A percentile compares a stretch with the other conserved stretches of the same genome.
Evolutionary conservation across 2,888 invertebrate species (phyloP).

Genomic region (Hemithea aestivaria): DNA sequence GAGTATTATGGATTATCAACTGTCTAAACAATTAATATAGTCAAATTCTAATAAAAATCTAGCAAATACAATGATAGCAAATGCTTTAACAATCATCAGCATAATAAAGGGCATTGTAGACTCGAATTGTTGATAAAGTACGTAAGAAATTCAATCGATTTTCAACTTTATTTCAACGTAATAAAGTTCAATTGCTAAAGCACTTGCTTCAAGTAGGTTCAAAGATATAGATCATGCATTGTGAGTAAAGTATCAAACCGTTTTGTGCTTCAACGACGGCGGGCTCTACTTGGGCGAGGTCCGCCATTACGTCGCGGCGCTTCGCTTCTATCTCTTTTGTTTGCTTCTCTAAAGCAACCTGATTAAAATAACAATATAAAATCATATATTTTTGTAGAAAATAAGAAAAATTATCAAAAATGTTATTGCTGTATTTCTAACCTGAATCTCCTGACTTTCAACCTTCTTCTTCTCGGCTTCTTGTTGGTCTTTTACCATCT

Average conservation of each 20-base stretch:
- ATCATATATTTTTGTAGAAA: no score
- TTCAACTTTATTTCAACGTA: not conserved
- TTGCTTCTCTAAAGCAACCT: slow-evolving; percentile 88
- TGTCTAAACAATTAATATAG: slow-evolving; percentile 13
- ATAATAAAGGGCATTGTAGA: no score
- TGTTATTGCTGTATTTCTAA: no score
- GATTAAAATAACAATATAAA: slow-evolving; percentile 18
- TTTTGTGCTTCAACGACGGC: slow-evolving; percentile 99
- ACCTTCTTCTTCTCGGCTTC: slow-evolving; percentile 99
- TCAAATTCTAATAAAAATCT: slow-evolving; percentile 4
- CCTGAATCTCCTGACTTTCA: slow-evolving; percentile 97
- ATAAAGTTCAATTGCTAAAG: not conserved
- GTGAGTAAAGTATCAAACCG: slow-evolving; percentile 80
- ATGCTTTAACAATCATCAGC: not conserved
- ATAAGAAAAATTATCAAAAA: no score
- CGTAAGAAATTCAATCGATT: not conserved
- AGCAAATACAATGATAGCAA: not conserved
- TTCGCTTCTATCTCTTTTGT: slow-evolving; percentile 96
- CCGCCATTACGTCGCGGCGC: slow-evolving; percentile 95
- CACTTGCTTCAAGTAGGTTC: slow-evolving; percentile 2
- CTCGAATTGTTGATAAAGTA: no score
- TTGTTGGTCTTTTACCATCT: slow-evolving; percentile 99
- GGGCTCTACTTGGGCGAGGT: slow-evolving; percentile 98
- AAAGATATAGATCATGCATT: slow-evolving; percentile 30
- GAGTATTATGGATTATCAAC: slow-evolving; percentile 10